Base-by-base conservation (phyloP, 1,140 invertebrate species). In the Medauroidea extradentata region DNA sequence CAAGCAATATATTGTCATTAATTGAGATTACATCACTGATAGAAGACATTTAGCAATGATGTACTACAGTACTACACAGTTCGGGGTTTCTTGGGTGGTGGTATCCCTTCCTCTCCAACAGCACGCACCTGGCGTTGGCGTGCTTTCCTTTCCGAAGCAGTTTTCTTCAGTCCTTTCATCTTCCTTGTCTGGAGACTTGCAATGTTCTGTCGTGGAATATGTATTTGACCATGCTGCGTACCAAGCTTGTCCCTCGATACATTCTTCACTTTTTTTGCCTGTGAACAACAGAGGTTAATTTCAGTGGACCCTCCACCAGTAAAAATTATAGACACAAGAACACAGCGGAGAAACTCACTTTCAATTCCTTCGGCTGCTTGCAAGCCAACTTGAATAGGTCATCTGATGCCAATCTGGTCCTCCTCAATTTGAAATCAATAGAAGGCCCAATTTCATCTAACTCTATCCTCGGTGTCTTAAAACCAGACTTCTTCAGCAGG, bases 371-470 rank as follows among this genome's bases (percentile, higher is more conserved):
- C 2, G 96, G 94, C 75, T 90, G 83, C 65, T 85, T 91, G 63
- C 88, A 89, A 1, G 96, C 85, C 69, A 85, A 81, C 70, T 94
- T 98, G 75, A 90, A 96, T 0, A 98, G 75, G 75, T 96, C 92
- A 67, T 91, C 88, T 1, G 93, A 91, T 1, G 94, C 94, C 38
- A 98, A 77, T 76, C 93, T 93, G 2, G 84, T 90, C 65, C 97
- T 81, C 60, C 94, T 82, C 1, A 98, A 69, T 21, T 80, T 79
- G 43, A 99, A 88, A 76, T 98, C 91, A 62, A 94, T 81, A n/a
- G 88, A 86, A 44, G 97, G 97, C 29, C 95, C 95, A 66, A 97
- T 94, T 81, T 98, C 94, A 71, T 90, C 86, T 16, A 99, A 75
- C 79, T 99, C 96, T 61, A 97, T 85, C 63, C 90, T 81, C 7